Conservation (phyloP, 1,140 invertebrate species). For the Harlomillsia oculata region DNA sequence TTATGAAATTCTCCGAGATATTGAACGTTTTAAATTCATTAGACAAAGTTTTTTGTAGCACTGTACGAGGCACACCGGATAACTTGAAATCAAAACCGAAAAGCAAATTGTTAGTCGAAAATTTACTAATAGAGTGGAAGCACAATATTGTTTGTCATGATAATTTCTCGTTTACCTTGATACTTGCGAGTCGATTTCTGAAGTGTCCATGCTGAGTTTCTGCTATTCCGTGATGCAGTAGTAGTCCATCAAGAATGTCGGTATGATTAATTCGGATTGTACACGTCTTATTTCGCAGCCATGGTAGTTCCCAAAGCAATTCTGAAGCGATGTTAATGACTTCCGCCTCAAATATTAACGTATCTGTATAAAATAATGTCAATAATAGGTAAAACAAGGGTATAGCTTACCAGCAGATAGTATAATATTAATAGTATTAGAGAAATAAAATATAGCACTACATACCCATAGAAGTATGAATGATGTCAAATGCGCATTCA, state of each 20-base stretch:
- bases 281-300: slow-evolving; percentile 56
- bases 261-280: slow-evolving; percentile 74
- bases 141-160: slow-evolving; percentile 62
- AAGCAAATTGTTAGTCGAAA: too few species aligned
- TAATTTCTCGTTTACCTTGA: slow-evolving; percentile 51
- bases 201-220: slow-evolving; percentile 58
- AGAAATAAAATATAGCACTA: not conserved
- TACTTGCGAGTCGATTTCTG: slow-evolving; percentile 52
- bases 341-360: slow-evolving; percentile 73
- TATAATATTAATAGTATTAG: too few species aligned
- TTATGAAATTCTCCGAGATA: slow-evolving; percentile 58
- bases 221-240: slow-evolving; percentile 70
- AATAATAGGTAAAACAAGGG: too few species aligned
- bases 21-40: too few species aligned
- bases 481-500: slow-evolving; percentile 89
- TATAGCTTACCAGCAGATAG: too few species aligned
- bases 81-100: too few species aligned
- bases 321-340: slow-evolving; percentile 66
- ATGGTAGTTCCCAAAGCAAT: slow-evolving; percentile 61
- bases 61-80: too few species aligned
- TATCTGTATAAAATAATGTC: slow-evolving; percentile 48
- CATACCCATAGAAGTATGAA: slow-evolving; percentile 57
- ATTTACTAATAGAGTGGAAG: too few species aligned
- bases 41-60: too few species aligned
- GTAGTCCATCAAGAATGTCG: slow-evolving; percentile 61